phyloP scores from a whole-genome alignment of 2,113 vertebrate genomes.

The Leuciscus idus region DNA sequence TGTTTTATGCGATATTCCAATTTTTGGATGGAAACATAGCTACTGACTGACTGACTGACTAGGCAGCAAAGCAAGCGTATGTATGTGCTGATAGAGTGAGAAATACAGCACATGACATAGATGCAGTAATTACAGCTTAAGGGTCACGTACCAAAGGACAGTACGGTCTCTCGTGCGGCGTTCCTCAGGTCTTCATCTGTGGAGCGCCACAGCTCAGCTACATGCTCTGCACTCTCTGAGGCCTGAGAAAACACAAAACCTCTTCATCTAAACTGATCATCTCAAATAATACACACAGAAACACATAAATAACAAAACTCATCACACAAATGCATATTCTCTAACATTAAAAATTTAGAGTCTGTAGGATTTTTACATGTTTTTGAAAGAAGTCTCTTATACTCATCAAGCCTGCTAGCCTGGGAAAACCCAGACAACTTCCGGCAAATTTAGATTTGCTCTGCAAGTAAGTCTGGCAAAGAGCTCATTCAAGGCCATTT shows the following conservation, averaged over 20 bases:
- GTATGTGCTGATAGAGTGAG: background rate
- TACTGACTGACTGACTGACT: background rate
- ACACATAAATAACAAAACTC: background rate
- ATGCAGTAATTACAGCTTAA: background rate
- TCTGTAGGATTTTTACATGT: background rate
- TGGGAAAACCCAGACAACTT: too few relatives aligned
- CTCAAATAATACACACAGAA: background rate
- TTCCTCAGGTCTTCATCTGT: slow-evolving; percentile 73
- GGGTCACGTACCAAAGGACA: slow-evolving; percentile 74
- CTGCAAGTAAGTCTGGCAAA: too few relatives aligned
- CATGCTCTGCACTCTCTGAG: slow-evolving; percentile 73
- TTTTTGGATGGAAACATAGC: background rate
- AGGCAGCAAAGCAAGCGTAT: background rate
- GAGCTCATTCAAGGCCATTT: too few relatives aligned
- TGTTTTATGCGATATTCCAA: too few relatives aligned
- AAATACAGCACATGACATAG: background rate
- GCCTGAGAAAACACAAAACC: slow-evolving; percentile 63
- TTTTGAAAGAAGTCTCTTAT: background rate
- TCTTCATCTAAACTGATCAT: slow-evolving; percentile 6
- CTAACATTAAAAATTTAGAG: background rate
- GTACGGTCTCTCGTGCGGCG: slow-evolving; percentile 72
- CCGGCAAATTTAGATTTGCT: too few relatives aligned
- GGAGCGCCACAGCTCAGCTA: slow-evolving; percentile 74
- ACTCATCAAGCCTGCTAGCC: background rate
- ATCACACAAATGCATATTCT: background rate